These are phyloP conservation scores for Cotesia glomerata DNA, from an alignment of 1,140 invertebrate species.

Conservation along the genomic window DNA sequence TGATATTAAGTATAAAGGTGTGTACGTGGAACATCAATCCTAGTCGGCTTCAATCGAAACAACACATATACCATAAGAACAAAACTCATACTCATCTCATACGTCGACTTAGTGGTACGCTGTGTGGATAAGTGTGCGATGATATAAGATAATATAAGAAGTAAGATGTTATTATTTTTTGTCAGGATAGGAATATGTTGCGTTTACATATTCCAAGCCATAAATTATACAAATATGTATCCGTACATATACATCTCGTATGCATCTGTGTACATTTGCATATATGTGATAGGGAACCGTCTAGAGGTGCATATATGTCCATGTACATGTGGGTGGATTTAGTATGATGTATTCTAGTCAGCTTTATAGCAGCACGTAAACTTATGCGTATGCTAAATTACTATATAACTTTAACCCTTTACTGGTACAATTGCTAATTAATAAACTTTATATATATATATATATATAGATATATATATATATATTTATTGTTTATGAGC, in stretches of 20 bases:
- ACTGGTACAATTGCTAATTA: constrained; percentile 25
- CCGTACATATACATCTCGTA: neutral
- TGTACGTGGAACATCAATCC: too few species aligned
- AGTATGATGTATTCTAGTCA: constrained; percentile 58
- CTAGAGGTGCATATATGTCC: neutral
- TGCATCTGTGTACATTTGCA: neutral
- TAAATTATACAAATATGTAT: neutral
- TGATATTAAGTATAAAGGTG: neutral
- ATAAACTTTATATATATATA: neutral
- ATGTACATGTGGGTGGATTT: neutral
- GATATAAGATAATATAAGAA: too few species aligned
- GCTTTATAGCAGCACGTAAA: constrained; percentile 62
- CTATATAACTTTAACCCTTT: constrained; percentile 31
- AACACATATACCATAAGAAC: too few species aligned
- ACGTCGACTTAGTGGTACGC: too few species aligned
- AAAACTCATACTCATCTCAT: too few species aligned
- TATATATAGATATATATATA: too few species aligned
- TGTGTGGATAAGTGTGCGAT: too few species aligned
- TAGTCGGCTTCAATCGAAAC: too few species aligned
- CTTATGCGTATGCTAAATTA: constrained; percentile 28
- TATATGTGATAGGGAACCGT: neutral
- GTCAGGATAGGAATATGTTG: too few species aligned
- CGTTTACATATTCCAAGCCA: neutral
- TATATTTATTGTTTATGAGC: neutral
- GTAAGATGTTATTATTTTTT: too few species aligned